Evolutionary conservation across 2,888 invertebrate species (phyloP).

Genomic region (Drosophila recens): DNA sequence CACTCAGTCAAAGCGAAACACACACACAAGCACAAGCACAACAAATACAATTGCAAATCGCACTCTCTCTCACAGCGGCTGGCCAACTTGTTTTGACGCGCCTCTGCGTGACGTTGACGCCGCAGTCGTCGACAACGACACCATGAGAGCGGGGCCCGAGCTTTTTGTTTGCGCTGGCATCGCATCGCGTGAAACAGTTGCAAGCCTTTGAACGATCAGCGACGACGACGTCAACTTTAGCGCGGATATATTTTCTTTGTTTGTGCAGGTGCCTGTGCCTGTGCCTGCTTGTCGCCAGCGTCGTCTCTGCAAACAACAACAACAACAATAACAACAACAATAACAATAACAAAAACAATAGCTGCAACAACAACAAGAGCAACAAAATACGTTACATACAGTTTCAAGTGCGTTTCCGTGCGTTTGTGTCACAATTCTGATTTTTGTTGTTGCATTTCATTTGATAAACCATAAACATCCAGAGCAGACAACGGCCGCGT

Average conservation of each 20-base stretch:
- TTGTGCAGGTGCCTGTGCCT: slow-evolving; percentile 55
- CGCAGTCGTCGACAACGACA: slow-evolving; percentile 58
- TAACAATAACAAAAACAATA: slow-evolving; percentile 4
- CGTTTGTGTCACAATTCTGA: slow-evolving; percentile 10
- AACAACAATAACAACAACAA: slow-evolving; percentile 12
- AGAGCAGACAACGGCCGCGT: too few relatives aligned
- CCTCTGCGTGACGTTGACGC: slow-evolving; percentile 51
- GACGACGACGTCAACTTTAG: slow-evolving; percentile 83
- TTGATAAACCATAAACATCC: slow-evolving; percentile 13
- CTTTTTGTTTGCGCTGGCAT: slow-evolving; percentile 78
- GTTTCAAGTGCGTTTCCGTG: slow-evolving; percentile 44
- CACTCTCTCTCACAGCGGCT: slow-evolving; percentile 39
- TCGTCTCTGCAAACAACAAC: too few relatives aligned
- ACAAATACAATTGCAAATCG: slow-evolving; percentile 49
- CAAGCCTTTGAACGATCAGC: slow-evolving; percentile 84
- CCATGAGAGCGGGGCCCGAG: slow-evolving; percentile 68
- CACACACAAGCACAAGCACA: slow-evolving; percentile 21
- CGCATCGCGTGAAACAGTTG: slow-evolving; percentile 82
- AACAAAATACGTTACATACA: slow-evolving; percentile 9
- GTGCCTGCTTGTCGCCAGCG: too few relatives aligned
- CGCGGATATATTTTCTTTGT: slow-evolving; percentile 81
- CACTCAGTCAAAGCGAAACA: slow-evolving; percentile 39
- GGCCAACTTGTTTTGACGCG: slow-evolving; percentile 61
- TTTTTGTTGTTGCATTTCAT: slow-evolving; percentile 29
- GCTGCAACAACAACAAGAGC: slow-evolving; percentile 1